Evolutionary conservation across 1,140 invertebrate species (phyloP), one percentile per base, ranked within the genome.

Genomic region (Euura lappo): DNA sequence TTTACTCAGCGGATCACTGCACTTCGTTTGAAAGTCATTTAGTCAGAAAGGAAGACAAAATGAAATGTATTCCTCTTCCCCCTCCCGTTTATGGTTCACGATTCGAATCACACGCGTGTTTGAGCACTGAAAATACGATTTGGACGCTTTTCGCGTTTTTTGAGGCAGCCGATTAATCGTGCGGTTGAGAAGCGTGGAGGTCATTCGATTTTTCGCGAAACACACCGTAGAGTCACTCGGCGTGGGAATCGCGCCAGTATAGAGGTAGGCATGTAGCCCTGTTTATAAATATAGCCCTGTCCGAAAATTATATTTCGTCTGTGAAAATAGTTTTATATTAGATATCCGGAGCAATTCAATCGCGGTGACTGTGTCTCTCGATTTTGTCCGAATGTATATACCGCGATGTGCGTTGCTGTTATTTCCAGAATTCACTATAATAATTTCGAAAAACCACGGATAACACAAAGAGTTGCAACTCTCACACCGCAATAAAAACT

Each of bases 221-320:
- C 69, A 70, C 69, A 8, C 69, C 51, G 76, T 76, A 79, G 79
- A 80, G 81, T 78, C 78, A 75, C 69, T 28, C 71, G 69, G 71
- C 72, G 79, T 76, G 77, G 82, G 78, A 81, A 74, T 77, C 69
- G 70, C 74, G 77, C 81, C 80, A 81, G 74, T 79, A 77, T 80
- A 72, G 77, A 76, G 10, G 28, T 28, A 28, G 28, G 28, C 28
- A 28, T 28, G 28, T 28, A 28, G 28, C 28, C 70, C 47, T 70
- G 70, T 45, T 71, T 80, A 73, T 83, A 83, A 83, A 82, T 83
- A 80, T 83, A 83, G 76, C 75, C 77, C 51, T 69, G 72, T 73
- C 74, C 47, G 64, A 45, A 70, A 70, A 45, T 70, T 11, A 70
- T 8, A 68, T 45, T 60, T 60, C 45, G 69, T 44, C 69, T 70